These are phyloP conservation scores for Hycleus cichorii DNA, from an alignment of 1,140 invertebrate genomes.

Conservation along the genomic window DNA sequence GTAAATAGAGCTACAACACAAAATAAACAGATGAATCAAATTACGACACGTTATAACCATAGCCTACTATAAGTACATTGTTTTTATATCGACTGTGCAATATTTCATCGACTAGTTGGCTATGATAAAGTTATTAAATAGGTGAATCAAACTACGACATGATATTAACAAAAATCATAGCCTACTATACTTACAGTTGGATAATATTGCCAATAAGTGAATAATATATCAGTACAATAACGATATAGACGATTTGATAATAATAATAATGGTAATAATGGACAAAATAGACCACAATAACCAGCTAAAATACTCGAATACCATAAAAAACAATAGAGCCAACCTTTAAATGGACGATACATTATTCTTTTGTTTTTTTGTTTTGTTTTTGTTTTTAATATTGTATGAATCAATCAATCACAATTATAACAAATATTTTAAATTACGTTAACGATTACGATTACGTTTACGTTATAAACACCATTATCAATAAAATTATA, in stretches of 20 bases:
- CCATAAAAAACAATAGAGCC: conserved; percentile 50
- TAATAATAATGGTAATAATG: conserved; percentile 58
- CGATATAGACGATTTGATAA: conserved; percentile 58
- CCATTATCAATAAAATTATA: neutral
- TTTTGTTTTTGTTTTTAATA: no score
- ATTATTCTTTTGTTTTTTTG: conserved; percentile 1
- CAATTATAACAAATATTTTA: neutral
- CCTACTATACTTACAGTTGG: conserved; percentile 57
- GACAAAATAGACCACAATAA: conserved; percentile 58
- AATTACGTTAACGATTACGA: neutral
- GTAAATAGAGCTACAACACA: no score
- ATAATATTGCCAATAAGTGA: conserved; percentile 72
- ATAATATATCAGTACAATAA: conserved; percentile 57
- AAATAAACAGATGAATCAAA: no score
- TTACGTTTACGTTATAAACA: neutral
- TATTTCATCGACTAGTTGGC: no score
- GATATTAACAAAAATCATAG: neutral
- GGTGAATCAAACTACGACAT: neutral
- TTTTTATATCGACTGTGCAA: no score
- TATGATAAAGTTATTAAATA: no score
- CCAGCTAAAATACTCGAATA: conserved; percentile 51
- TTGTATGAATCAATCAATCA: neutral
- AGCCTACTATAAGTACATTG: no score
- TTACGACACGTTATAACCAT: no score
- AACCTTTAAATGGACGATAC: conserved; percentile 34